Evolutionary conservation across 2,113 vertebrate species (phyloP).

Genomic region (Notothenia coriiceps): DNA sequence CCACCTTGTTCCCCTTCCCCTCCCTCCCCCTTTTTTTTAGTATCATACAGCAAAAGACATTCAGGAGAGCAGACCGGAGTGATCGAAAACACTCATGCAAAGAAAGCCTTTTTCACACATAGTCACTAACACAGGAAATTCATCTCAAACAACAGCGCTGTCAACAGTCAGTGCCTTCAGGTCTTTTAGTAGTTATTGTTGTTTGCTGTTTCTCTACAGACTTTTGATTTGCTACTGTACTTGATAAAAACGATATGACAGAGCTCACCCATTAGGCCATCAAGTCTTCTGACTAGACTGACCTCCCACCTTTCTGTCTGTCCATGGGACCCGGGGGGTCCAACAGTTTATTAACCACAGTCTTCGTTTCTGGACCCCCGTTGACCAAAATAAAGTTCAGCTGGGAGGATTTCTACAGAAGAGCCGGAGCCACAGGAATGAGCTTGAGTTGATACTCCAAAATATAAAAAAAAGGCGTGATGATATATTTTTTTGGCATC

Average conservation of each 20-base stretch:
- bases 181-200: slow-evolving; percentile 76
- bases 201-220: slow-evolving; percentile 73
- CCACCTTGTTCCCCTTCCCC: slow-evolving; percentile 36
- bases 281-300: slow-evolving; percentile 65
- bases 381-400: slow-evolving; percentile 56
- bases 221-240: slow-evolving; percentile 83
- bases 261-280: slow-evolving; percentile 53
- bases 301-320: slow-evolving; percentile 37
- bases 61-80: slow-evolving; percentile 80
- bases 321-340: slow-evolving; percentile 50
- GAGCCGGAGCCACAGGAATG: slow-evolving; percentile 54
- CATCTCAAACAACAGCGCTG: slow-evolving; percentile 71
- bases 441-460: slow-evolving; percentile 52
- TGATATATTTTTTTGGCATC: slow-evolving; percentile 77
- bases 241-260: slow-evolving; percentile 77
- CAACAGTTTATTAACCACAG: slow-evolving; percentile 69
- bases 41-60: slow-evolving; percentile 80
- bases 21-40: slow-evolving; percentile 31
- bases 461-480: slow-evolving; percentile 76
- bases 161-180: slow-evolving; percentile 94
- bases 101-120: slow-evolving; percentile 80
- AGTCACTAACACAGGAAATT: slow-evolving; percentile 79
- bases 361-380: slow-evolving; percentile 55
- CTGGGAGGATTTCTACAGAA: slow-evolving; percentile 61
- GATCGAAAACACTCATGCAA: slow-evolving; percentile 90